Evolutionary conservation across 2,888 invertebrate genomes (phyloP).

Genomic region (Pachymerium ferrugineum): DNA sequence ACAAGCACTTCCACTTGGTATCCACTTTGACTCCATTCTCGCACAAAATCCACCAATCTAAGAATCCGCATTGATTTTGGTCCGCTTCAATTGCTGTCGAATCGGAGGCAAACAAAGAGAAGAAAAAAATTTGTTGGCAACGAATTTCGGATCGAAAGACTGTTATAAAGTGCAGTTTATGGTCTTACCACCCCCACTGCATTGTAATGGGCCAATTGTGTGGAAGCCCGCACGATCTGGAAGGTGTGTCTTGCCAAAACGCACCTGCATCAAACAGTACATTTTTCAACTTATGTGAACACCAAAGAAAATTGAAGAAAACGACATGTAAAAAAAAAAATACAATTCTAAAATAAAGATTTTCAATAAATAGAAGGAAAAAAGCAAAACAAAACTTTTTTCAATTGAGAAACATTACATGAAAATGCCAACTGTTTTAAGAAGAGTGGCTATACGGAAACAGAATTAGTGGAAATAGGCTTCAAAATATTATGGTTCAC

Average conservation of each 20-base stretch:
- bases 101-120: neutral
- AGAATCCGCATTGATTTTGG: neutral
- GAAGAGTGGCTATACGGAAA: neutral
- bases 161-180: neutral
- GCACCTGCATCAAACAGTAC: constrained; percentile 36
- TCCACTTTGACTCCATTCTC: constrained; percentile 40
- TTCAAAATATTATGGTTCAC: too few relatives aligned
- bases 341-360: too few relatives aligned
- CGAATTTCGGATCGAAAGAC: neutral
- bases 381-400: too few relatives aligned
- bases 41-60: constrained; percentile 35
- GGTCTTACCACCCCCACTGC: constrained; percentile 39
- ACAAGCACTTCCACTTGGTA: constrained; percentile 38
- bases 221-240: constrained; percentile 40
- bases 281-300: too few relatives aligned
- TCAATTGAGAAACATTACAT: too few relatives aligned
- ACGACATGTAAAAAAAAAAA: too few relatives aligned
- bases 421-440: too few relatives aligned
- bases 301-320: too few relatives aligned
- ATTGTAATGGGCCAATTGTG: constrained; percentile 40
- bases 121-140: neutral
- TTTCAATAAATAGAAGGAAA: too few relatives aligned
- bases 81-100: constrained; percentile 5
- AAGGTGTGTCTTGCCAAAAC: constrained; percentile 39
- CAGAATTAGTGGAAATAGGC: too few relatives aligned